Evolutionary conservation across 2,888 invertebrate species (phyloP), one percentile per base, ranked within the genome.

Genomic region (Neria commutata): DNA sequence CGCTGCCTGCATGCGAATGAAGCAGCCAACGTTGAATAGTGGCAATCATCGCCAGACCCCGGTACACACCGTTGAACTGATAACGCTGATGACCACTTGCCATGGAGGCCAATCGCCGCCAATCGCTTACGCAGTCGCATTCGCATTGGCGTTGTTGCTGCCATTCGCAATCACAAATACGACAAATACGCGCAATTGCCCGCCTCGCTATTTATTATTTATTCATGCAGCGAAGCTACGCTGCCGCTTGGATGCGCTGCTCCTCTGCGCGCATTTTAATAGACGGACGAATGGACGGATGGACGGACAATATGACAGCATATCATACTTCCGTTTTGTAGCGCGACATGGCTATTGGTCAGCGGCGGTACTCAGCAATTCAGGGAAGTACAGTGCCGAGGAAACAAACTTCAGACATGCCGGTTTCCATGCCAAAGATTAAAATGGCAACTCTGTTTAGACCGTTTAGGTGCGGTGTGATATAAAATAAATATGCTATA

Each of bases 251-350:
- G 37, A 37, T 19, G n/a, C 16, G 17, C n/a, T 17, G 21, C 21
- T 42, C 21, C 29, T 34, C 37, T 47, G 17, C 37, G 26, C 56
- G 24, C 50, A 17, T 33, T 24, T 45, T 25, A 37, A 56, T 42
- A 29, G 57, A 23, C 52, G 40, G n/a, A n/a, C n/a, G n/a, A n/a
- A n/a, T n/a, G n/a, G n/a, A n/a, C n/a, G n/a, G 25, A 21, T n/a
- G 37, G 42, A 54, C 51, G 40, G 58, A 53, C 60, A 63, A 58
- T 62, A 52, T 58, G 60, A 60, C 58, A 60, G 46, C 60, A 50
- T 56, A 56, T 58, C 58, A 58, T 49, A 63, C 63, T 63, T 63
- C 63, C 63, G 63, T 58, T 63, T 60, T 54, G 56, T 10, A 50
- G 47, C 23, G 37, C n/a, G n/a, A n/a, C n/a, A n/a, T n/a, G n/a